These are phyloP conservation scores for Heterodera carotae DNA, from an alignment of 1,140 invertebrate species.

Conservation along the genomic window DNA sequence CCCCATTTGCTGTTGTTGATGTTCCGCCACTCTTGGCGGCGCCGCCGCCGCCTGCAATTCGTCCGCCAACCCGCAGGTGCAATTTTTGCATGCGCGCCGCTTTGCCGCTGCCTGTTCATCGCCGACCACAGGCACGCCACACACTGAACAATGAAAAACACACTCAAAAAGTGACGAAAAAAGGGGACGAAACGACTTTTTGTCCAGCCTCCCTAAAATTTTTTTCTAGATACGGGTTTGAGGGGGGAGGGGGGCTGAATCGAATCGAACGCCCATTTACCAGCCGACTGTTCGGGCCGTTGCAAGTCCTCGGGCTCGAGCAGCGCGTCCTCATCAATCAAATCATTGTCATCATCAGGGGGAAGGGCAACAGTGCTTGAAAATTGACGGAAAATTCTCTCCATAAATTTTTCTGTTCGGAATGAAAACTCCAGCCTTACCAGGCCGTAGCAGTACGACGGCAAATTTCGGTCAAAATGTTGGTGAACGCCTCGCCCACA, in stretches of 20 bases:
- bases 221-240: no score
- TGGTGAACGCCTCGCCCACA: conserved; percentile 91
- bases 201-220: no score
- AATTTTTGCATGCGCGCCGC: conserved; percentile 95
- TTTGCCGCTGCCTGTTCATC: conserved; percentile 68
- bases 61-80: conserved; percentile 86
- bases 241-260: no score
- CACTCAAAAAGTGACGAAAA: neutral
- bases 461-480: conserved; percentile 85
- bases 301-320: conserved; percentile 49
- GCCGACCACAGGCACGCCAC: conserved; percentile 44
- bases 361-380: no score
- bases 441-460: no score
- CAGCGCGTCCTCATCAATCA: conserved; percentile 47
- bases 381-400: no score
- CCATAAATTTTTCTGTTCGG: neutral
- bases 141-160: conserved; percentile 33
- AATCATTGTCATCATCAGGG: conserved; percentile 36
- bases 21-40: conserved; percentile 43
- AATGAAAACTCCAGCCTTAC: no score
- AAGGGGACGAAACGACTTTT: no score
- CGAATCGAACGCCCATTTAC: no score
- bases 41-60: conserved; percentile 67
- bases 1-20: conserved; percentile 68
- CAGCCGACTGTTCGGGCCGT: conserved; percentile 32